A percentile compares a stretch with the other conserved stretches of the same genome.
Conservation (phyloP, 2,888 invertebrate genomes). For the Idaea biselata region DNA sequence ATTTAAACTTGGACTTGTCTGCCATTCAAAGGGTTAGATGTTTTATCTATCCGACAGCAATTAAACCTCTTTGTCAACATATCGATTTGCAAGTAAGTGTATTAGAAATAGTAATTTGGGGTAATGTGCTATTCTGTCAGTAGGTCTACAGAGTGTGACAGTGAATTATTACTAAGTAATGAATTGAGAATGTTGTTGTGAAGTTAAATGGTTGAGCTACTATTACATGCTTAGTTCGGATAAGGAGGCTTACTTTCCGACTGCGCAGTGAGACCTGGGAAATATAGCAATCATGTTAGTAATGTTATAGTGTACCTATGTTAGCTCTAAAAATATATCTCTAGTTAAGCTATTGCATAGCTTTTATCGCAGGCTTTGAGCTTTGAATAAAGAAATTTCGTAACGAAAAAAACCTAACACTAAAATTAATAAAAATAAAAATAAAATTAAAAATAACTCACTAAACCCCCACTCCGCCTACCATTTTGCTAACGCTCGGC, state of each 20-base stretch:
- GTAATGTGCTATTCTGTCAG: constrained; percentile 34
- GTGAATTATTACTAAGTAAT: constrained; percentile 32
- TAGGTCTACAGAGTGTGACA: constrained; percentile 30
- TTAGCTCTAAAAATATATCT: too few relatives aligned
- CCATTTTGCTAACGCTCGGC: too few relatives aligned
- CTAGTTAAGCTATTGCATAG: too few relatives aligned
- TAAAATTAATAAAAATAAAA: too few relatives aligned
- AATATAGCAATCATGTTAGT: constrained; percentile 69
- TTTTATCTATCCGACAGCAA: neutral
- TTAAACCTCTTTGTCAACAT: constrained; percentile 13
- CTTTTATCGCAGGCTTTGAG: too few relatives aligned
- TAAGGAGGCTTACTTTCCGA: constrained; percentile 71
- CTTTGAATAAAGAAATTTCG: too few relatives aligned
- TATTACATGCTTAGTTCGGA: constrained; percentile 61
- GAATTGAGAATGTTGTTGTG: constrained; percentile 27
- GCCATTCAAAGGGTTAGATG: neutral
- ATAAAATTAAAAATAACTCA: too few relatives aligned
- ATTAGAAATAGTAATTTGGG: constrained; percentile 39
- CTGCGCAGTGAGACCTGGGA: constrained; percentile 77
- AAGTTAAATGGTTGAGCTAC: constrained; percentile 34
- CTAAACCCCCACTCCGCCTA: too few relatives aligned
- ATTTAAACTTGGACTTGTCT: neutral
- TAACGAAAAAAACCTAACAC: too few relatives aligned
- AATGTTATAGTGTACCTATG: constrained; percentile 20
- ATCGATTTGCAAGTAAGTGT: constrained; percentile 58